Conservation (phyloP, 2,113 vertebrate genomes). For the Cranoglanis bouderius region DNA sequence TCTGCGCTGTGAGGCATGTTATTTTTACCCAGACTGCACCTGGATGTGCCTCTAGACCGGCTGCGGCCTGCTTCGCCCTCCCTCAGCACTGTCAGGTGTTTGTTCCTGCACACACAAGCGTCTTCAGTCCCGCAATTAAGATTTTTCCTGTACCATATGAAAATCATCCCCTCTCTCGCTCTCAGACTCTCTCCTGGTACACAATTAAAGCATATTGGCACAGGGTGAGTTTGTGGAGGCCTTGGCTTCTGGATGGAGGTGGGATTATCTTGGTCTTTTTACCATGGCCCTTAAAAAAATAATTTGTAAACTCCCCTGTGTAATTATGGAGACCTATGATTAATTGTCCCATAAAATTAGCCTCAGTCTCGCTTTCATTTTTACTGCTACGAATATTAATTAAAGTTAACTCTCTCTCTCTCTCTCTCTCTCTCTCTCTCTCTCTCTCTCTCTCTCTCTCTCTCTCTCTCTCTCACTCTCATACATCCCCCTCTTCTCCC, state of each 20-base stretch:
- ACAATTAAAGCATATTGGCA: conserved; percentile 96
- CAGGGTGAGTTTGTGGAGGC: conserved; percentile 96
- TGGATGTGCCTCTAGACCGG: conserved; percentile 79
- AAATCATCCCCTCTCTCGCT: conserved; percentile 77
- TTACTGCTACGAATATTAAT: conserved; percentile 99
- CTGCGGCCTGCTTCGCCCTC: conserved; percentile 70
- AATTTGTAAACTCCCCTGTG: conserved; percentile 99
- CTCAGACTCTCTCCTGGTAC: conserved; percentile 77
- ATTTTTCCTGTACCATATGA: conserved; percentile 58
- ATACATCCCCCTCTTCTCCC: conserved; percentile 16
- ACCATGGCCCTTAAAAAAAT: conserved; percentile 95
- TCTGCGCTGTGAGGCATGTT: conserved; percentile 70
- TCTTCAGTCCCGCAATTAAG: conserved; percentile 93
- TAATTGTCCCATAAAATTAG: conserved; percentile 99
- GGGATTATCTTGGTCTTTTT: conserved; percentile 88
- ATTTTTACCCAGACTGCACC: conserved; percentile 86
- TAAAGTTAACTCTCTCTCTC: conserved; percentile 89
- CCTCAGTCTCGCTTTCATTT: conserved; percentile 98
- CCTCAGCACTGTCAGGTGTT: conserved; percentile 81
- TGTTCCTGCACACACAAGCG: conserved; percentile 76
- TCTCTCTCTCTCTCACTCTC: conserved; percentile 9
- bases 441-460: conserved; percentile 63
- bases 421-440: neutral
- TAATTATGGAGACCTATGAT: conserved; percentile 99
- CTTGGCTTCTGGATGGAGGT: conserved; percentile 92